Conservation (phyloP, 35 echinoderm and acorn worm species). For the Lytechinus variegatus region DNA sequence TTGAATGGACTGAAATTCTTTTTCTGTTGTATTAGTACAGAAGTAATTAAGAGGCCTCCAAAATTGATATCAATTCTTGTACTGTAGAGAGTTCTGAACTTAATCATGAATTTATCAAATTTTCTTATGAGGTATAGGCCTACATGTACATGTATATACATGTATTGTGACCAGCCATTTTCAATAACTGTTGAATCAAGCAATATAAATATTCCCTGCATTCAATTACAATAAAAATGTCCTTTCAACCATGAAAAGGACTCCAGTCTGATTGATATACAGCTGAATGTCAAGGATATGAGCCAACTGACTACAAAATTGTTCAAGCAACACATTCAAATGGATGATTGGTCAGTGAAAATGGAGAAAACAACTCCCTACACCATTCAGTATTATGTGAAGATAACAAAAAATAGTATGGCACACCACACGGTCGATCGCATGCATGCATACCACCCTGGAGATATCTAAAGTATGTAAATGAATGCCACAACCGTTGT, state of each 20-base stretch:
- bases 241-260: background rate
- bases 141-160: no score
- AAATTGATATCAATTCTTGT: no score
- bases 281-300: conserved; percentile 1
- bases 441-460: background rate
- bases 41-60: no score
- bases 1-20: no score
- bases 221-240: background rate
- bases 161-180: background rate
- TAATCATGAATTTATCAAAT: no score
- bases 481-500: background rate
- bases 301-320: background rate
- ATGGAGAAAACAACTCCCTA: background rate
- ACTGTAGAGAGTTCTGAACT: no score
- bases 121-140: no score
- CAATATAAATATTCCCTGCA: background rate
- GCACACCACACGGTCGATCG: background rate
- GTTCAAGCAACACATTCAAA: background rate
- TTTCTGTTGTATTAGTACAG: no score
- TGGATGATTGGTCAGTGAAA: background rate
- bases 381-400: background rate
- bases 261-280: background rate
- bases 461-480: background rate
- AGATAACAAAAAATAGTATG: background rate
- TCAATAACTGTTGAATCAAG: background rate